Percentiles rank a stretch among this genome's conserved stretches.
Conservation (phyloP, 2,888 invertebrate genomes). For the Gari tellinella region DNA sequence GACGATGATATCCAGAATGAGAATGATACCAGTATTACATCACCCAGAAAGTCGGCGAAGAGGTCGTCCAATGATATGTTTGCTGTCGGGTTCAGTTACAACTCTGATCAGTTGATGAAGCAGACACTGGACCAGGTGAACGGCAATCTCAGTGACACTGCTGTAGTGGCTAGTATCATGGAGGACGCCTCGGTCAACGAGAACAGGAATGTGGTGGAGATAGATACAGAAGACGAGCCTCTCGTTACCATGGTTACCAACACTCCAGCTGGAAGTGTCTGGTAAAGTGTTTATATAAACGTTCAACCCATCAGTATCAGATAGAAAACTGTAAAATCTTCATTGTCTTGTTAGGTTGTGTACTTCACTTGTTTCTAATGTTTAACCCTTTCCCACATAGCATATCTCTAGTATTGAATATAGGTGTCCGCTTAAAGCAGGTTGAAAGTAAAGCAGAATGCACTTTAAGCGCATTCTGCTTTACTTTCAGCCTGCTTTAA, state of each 20-base stretch:
- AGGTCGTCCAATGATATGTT: slow-evolving; percentile 22
- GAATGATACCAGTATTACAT: too few species aligned
- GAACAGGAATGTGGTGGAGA: slow-evolving; percentile 35
- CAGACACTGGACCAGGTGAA: slow-evolving; percentile 26
- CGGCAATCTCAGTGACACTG: slow-evolving; percentile 21
- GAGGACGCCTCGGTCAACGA: slow-evolving; percentile 29
- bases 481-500: too few species aligned
- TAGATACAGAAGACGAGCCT: slow-evolving; percentile 14
- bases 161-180: slow-evolving; percentile 13
- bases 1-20: not conserved
- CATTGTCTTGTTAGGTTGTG: too few species aligned
- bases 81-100: slow-evolving; percentile 56
- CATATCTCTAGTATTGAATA: too few species aligned
- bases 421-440: too few species aligned
- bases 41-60: slow-evolving; percentile 3
- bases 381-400: too few species aligned
- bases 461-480: too few species aligned
- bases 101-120: slow-evolving; percentile 37
- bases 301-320: too few species aligned
- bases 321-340: too few species aligned
- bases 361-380: too few species aligned
- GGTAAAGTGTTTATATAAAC: slow-evolving; percentile 23
- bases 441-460: too few species aligned
- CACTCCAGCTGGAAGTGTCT: slow-evolving; percentile 48
- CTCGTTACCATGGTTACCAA: not conserved